These are phyloP conservation scores for Microtus pennsylvanicus DNA, from an alignment of 2,113 vertebrate species.

Conservation along the genomic window DNA sequence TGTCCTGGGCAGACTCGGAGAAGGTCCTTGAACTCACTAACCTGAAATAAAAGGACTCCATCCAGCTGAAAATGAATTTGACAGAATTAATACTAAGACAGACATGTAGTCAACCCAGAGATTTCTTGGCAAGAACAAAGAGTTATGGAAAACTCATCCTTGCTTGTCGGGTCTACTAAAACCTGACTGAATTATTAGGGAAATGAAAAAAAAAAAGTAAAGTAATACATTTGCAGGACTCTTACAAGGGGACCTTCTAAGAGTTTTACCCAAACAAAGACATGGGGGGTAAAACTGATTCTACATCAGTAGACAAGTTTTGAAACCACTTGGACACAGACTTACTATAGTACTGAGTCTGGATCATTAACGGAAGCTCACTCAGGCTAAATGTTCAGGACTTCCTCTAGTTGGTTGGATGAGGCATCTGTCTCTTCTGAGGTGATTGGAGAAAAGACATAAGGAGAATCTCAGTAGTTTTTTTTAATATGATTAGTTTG, in stretches of 20 bases:
- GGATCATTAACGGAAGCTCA: background rate
- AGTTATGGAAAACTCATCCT: constrained; percentile 81
- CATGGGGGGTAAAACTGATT: constrained; percentile 41
- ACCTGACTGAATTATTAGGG: constrained; percentile 81
- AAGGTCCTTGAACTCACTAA: constrained; percentile 48
- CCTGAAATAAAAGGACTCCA: constrained; percentile 65
- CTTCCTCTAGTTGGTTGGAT: background rate
- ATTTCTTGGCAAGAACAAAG: constrained; percentile 78
- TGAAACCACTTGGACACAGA: constrained; percentile 58
- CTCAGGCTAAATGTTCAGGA: background rate
- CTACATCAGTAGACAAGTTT: constrained; percentile 64
- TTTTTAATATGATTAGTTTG: background rate
- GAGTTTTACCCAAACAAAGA: constrained; percentile 36
- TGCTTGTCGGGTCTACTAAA: constrained; percentile 80
- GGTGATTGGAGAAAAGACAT: background rate
- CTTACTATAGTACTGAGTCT: background rate
- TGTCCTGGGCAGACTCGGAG: constrained; percentile 16
- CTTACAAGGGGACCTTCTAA: constrained; percentile 57
- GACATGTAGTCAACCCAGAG: constrained; percentile 69
- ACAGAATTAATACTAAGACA: constrained; percentile 77
- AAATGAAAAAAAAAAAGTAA: constrained; percentile 75
- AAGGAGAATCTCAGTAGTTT: background rate
- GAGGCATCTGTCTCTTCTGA: background rate
- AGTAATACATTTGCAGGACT: constrained; percentile 67
- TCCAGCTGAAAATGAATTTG: constrained; percentile 61